phyloP scores from a whole-genome alignment of 2,888 invertebrate genomes.

The Leucophenga montana region DNA sequence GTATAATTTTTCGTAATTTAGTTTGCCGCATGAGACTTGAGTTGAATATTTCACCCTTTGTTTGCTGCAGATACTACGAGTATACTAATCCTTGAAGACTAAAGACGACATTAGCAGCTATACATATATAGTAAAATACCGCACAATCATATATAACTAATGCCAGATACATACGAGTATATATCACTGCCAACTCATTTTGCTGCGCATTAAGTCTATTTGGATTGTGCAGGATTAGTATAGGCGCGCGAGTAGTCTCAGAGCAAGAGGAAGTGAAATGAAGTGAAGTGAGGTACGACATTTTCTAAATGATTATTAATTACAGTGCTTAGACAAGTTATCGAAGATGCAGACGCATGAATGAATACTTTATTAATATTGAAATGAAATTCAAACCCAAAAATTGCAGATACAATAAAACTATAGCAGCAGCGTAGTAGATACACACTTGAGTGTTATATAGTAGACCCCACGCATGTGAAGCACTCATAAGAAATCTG shows the following conservation, averaged over 20 bases:
- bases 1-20: constrained; percentile 54
- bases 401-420: background rate
- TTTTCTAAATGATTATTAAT: constrained; percentile 16
- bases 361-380: too few relatives aligned
- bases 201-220: background rate
- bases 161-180: background rate
- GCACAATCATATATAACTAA: too few relatives aligned
- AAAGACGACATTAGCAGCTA: constrained; percentile 12
- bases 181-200: constrained; percentile 7
- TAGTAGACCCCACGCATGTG: constrained; percentile 14
- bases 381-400: background rate
- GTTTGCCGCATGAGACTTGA: constrained; percentile 30
- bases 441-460: background rate
- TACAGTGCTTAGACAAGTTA: constrained; percentile 3
- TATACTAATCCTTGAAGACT: constrained; percentile 23
- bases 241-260: too few relatives aligned
- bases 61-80: background rate
- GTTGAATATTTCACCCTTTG: background rate
- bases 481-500: too few relatives aligned
- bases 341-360: too few relatives aligned
- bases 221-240: constrained; percentile 9
- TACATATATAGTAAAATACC: background rate
- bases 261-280: background rate
- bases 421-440: too few relatives aligned
- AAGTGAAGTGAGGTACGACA: too few relatives aligned